Base-by-base conservation (phyloP, 2,113 vertebrate genomes). In the Alligator mississippiensis region DNA sequence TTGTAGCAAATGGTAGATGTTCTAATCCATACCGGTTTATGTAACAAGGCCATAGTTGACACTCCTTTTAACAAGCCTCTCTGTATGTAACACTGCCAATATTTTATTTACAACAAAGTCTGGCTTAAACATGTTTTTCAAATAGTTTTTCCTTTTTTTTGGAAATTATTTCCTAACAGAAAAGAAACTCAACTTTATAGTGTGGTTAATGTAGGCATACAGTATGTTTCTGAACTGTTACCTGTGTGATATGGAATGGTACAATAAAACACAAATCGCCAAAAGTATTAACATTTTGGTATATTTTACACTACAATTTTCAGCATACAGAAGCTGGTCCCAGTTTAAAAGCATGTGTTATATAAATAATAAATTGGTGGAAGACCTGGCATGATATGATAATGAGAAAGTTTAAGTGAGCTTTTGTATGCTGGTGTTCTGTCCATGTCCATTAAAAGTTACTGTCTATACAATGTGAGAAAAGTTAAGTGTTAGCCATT, bases 31-130 rank as follows among this genome's bases (percentile, higher is more conserved):
- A 3, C 4, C 68, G 64, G 54, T 14, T 90, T 82, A 85, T 86
- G 96, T 92, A 94, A 92, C 93, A 70, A 93, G 34, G 85, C 6
- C 54, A 34, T 62, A 91, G 64, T 63, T 78, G 78, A 85, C 91
- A 84, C 27, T 93, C 6, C 81, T 91, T 59, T 74, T 93, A 88
- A 90, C 21, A 90, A 93, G 58, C 68, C 19, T 82, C 94, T 87
- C 86, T 16, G 22, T 70, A 34, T 84, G 19, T 85, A 61, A 5
- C 25, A 82, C 66, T 17, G 96, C 38, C 4, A 76, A 60, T 76
- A 87, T 89, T 94, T 93, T 62, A 95, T 89, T 25, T 70, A 72
- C 66, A 77, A 72, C 4, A 80, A 66, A 81, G 80, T 77, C 66
- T 84, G 68, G 22, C 59, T 77, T 93, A 62, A 89, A 80, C 38